Conservation (phyloP, 2,797 vertebrate genomes). For the Onychomys leucogaster region DNA sequence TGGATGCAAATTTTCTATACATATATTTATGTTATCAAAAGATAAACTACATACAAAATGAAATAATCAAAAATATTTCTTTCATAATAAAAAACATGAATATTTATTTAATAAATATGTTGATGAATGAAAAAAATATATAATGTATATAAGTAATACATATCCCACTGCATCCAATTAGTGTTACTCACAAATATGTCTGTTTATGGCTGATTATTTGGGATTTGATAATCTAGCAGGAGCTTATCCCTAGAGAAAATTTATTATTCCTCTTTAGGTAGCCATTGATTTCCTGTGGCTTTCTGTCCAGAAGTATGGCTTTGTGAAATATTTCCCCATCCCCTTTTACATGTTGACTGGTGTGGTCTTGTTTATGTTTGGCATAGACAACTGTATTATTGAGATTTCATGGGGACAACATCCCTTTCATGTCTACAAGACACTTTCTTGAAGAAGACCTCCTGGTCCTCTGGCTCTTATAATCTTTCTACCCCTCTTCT, state of each 20-base stretch:
- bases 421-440: neutral
- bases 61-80: neutral
- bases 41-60: neutral
- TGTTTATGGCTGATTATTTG: neutral
- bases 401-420: neutral
- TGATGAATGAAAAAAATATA: neutral
- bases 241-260: neutral
- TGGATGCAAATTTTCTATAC: neutral
- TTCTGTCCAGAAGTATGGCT: neutral
- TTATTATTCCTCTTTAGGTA: neutral
- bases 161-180: neutral
- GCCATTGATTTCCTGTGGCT: neutral
- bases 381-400: neutral
- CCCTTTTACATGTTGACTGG: too few relatives aligned
- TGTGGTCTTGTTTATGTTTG: neutral
- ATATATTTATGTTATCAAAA: neutral
- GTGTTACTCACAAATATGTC: neutral
- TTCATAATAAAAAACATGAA: neutral
- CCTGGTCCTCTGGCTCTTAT: neutral
- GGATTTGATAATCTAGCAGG: neutral
- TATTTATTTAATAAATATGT: neutral
- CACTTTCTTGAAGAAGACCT: neutral
- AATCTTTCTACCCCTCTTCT: too few relatives aligned
- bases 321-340: neutral
- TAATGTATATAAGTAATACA: neutral